Base-by-base conservation (phyloP, 2,113 vertebrate species). In the Chascanopsetta lugubris region DNA sequence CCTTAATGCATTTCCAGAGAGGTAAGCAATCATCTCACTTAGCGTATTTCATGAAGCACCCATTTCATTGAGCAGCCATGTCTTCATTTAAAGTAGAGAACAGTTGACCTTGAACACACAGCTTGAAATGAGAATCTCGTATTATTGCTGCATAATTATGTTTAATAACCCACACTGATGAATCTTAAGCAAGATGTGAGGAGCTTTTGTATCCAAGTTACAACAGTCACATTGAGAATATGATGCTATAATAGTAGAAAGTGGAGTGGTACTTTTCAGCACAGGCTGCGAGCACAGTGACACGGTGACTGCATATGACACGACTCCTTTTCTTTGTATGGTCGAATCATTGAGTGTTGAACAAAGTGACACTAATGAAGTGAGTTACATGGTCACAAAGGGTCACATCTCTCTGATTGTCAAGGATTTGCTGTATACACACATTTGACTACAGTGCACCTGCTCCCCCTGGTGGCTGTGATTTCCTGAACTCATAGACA, bases 391-490 rank as follows among this genome's bases (percentile, higher is more conserved):
- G 51, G 4, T 45, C 21, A 49, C 27, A 68, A 27, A 43, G 8
- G 11, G 8, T 46, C 18, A 8, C n/a, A 57, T 42, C 11, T 42
- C 11, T 18, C 2, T 26, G 20, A 17, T 10, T 30, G 45, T 51
- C 17, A 36, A 10, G 45, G 25, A 38, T 36, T 13, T 17, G 46
- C 11, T 22, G n/a, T n/a, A n/a, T 13, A 17, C 12, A 18, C 56
- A 38, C 3, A 45, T 13, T 51, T 20, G 27, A 62, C 27, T 55
- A 46, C 53, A 63, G 72, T 80, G 51, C 78, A 75, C 55, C 71
- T 82, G 71, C 87, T 74, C 87, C 91, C 85, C 87, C 89, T 92
- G 71, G 73, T 92, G 90, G 85, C 21, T 17, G 13, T 57, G 34
- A 43, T 32, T 18, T 40, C 42, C 22, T 65, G 42, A 49, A 49